These are phyloP conservation scores for Diarsia brunnea DNA, from an alignment of 2,888 invertebrate genomes.

Conservation along the genomic window DNA sequence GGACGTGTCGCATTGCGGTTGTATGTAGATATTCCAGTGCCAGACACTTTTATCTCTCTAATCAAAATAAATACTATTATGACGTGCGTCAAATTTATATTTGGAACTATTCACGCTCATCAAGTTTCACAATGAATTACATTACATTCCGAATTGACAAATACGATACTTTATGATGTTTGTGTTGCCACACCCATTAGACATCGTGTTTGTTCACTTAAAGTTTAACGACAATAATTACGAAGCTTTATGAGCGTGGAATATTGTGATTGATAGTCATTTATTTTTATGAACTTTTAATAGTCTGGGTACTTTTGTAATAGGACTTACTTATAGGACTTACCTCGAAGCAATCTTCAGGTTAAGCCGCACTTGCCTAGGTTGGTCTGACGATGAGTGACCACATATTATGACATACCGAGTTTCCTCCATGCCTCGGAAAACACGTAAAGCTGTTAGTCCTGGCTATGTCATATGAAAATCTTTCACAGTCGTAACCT, in stretches of 20 bases:
- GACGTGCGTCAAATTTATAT: conserved; percentile 15
- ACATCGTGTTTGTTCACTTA: conserved; percentile 24
- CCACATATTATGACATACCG: no score
- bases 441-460: no score
- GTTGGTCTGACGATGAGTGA: no score
- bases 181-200: conserved; percentile 14
- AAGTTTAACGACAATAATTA: conserved; percentile 50
- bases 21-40: not conserved
- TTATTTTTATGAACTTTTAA: conserved; percentile 9
- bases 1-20: conserved; percentile 7
- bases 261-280: conserved; percentile 9
- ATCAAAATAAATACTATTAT: conserved; percentile 22
- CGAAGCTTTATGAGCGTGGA: conserved; percentile 30
- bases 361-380: no score
- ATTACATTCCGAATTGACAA: conserved; percentile 36
- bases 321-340: no score
- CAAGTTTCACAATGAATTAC: conserved; percentile 37
- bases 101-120: conserved; percentile 17
- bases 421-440: no score
- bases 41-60: conserved; percentile 28
- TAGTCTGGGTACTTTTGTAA: no score
- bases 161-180: conserved; percentile 19
- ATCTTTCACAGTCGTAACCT: no score
- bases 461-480: no score
- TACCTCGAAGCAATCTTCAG: no score